Evolutionary conservation across 2,113 vertebrate genomes (phyloP), one percentile per base, ranked within the genome.

Genomic region (Oxygymnocypris stewartii): DNA sequence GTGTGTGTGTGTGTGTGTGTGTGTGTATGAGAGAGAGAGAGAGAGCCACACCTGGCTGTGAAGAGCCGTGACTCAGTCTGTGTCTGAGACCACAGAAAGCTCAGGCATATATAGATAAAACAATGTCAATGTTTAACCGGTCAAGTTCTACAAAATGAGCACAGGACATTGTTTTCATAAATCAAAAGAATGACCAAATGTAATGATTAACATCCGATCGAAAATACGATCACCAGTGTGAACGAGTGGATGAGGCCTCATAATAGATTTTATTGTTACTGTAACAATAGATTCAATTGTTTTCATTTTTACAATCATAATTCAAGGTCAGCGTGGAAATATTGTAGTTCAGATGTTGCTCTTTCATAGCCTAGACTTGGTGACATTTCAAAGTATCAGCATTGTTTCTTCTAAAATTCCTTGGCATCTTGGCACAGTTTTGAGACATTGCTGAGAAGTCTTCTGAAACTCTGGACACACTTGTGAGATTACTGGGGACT

Each of bases 51-150:
- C 79, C 80, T 85, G 82, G 35, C 77, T 31, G 16, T 20, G 12
- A 71, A 25, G 69, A 75, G 42, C n/a, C 12, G 4, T 89, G 87
- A 88, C 71, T 89, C 87, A 88, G 78, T 5, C 31, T 65, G 40
- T 63, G 71, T 71, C 78, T 76, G 65, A 87, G 42, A 79, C 74
- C 28, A 44, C 47, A 42, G 63, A 67, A 13, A 35, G 71, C 63
- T 67, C 44, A 84, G 86, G 88, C 86, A 8, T 88, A 59, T 65
- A 59, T 84, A 88, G 88, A 63, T 85, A 77, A 80, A 86, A 57
- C 83, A 40, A 47, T 65, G 91, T 94, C 93, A 95, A 95, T 94
- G 18, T 92, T 94, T 95, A 94, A 95, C 91, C 25, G 78, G 65
- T 14, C 40, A 74, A 28, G 49, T 67, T 57, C 25, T 44, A n/a